phyloP scores from a whole-genome alignment of 1,140 invertebrate species.

The Papilio dardanus region DNA sequence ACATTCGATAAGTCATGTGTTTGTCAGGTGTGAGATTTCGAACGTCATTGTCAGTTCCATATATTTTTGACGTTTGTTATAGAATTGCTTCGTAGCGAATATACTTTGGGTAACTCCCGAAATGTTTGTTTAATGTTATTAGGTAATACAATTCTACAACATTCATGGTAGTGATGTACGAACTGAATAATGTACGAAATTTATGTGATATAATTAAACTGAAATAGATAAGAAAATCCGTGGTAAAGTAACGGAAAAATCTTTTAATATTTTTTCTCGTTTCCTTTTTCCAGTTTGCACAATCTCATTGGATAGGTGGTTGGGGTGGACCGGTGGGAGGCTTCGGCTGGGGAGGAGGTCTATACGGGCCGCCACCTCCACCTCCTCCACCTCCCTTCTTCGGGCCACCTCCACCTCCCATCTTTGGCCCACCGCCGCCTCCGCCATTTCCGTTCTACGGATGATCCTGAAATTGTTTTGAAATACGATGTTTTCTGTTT shows the following conservation, averaged over 20 bases:
- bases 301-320: slow-evolving; percentile 52
- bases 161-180: too few relatives aligned
- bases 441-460: slow-evolving; percentile 30
- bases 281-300: slow-evolving; percentile 45
- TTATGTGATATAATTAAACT: too few relatives aligned
- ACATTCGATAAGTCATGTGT: too few relatives aligned
- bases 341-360: slow-evolving; percentile 41
- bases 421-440: slow-evolving; percentile 43
- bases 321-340: slow-evolving; percentile 46
- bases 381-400: slow-evolving; percentile 42
- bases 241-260: neutral
- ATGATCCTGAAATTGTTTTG: slow-evolving; percentile 20
- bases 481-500: slow-evolving; percentile 19
- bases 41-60: too few relatives aligned
- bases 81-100: too few relatives aligned
- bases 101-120: too few relatives aligned
- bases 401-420: slow-evolving; percentile 49
- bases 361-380: slow-evolving; percentile 43
- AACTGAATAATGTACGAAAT: too few relatives aligned
- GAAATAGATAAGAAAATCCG: neutral
- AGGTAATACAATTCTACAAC: too few relatives aligned
- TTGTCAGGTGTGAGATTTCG: too few relatives aligned
- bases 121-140: too few relatives aligned
- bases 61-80: too few relatives aligned
- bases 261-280: slow-evolving; percentile 21